A percentile compares a stretch with the other conserved stretches of the same genome.
Conservation (phyloP, 2,888 invertebrate genomes). For the Poecilus cupreus region DNA sequence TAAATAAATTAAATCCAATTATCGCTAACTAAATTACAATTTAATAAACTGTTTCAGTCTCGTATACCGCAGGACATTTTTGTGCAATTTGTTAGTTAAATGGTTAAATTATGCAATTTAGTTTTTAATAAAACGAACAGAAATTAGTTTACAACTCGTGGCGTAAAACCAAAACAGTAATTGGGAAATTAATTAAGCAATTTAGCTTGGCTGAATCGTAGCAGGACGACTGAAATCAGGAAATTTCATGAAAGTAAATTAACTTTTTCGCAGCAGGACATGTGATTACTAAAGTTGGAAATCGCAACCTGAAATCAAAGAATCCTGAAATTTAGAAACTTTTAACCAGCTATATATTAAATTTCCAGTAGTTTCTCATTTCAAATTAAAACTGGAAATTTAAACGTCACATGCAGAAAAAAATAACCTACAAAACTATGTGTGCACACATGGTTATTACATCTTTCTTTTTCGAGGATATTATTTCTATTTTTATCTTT, state of each 20-base stretch:
- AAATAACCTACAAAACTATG: not conserved
- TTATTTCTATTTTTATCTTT: too few species aligned
- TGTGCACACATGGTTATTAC: not conserved
- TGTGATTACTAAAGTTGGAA: constrained; percentile 20
- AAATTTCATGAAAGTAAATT: constrained; percentile 38
- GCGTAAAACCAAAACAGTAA: constrained; percentile 20
- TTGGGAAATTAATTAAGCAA: constrained; percentile 30
- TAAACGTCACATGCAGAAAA: not conserved
- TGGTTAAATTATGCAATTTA: constrained; percentile 27
- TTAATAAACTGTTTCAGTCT: not conserved
- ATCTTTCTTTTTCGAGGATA: too few species aligned
- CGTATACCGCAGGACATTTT: not conserved
- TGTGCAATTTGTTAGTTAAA: not conserved
- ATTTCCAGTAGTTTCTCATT: not conserved
- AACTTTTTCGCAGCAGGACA: constrained; percentile 37
- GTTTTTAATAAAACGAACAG: constrained; percentile 20
- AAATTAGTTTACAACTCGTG: constrained; percentile 13
- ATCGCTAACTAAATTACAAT: not conserved
- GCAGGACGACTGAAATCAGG: constrained; percentile 3
- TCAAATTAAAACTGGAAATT: not conserved
- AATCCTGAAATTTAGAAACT: not conserved
- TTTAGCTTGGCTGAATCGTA: not conserved
- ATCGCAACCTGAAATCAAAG: constrained; percentile 8
- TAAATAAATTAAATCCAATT: not conserved
- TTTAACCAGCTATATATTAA: constrained; percentile 17